A percentile compares a stretch with the other conserved stretches of the same genome.
Conservation (phyloP, 2,113 vertebrate species). For the Noturus placidus region DNA sequence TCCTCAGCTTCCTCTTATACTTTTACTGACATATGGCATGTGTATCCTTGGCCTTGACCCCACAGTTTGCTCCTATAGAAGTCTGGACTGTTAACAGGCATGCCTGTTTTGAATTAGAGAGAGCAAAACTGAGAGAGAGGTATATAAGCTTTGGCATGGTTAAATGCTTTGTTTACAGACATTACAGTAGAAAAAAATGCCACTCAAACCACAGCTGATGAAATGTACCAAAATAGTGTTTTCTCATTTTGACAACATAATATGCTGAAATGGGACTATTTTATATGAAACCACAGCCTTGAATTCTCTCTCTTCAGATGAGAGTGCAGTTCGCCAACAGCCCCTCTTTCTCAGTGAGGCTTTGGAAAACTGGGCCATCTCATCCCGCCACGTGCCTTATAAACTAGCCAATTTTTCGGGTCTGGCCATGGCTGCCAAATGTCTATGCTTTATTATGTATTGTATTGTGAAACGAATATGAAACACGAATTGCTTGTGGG, state of each 20-base stretch:
- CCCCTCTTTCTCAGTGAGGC: neutral
- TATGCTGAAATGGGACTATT: constrained; percentile 27
- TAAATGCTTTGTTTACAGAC: constrained; percentile 50
- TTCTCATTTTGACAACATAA: constrained; percentile 29
- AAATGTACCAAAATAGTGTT: constrained; percentile 30
- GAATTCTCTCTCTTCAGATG: neutral
- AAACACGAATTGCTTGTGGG: constrained; percentile 23
- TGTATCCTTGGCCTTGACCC: constrained; percentile 30
- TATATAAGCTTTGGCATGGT: constrained; percentile 9
- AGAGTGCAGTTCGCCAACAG: constrained; percentile 1
- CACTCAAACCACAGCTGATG: constrained; percentile 35
- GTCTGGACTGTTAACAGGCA: constrained; percentile 31
- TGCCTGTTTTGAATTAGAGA: constrained; percentile 47
- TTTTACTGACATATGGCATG: constrained; percentile 28
- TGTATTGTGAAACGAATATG: constrained; percentile 11
- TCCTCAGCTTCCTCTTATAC: constrained; percentile 4
- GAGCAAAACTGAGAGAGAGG: constrained; percentile 10
- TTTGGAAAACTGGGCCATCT: neutral
- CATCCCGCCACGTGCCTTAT: neutral
- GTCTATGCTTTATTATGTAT: constrained; percentile 11
- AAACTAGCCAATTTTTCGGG: neutral
- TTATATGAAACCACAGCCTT: constrained; percentile 23
- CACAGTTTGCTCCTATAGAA: constrained; percentile 33
- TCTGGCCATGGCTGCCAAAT: neutral
- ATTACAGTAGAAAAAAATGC: constrained; percentile 21